Base-by-base conservation (phyloP, 2,888 invertebrate genomes). In the Leucophenga montana region DNA sequence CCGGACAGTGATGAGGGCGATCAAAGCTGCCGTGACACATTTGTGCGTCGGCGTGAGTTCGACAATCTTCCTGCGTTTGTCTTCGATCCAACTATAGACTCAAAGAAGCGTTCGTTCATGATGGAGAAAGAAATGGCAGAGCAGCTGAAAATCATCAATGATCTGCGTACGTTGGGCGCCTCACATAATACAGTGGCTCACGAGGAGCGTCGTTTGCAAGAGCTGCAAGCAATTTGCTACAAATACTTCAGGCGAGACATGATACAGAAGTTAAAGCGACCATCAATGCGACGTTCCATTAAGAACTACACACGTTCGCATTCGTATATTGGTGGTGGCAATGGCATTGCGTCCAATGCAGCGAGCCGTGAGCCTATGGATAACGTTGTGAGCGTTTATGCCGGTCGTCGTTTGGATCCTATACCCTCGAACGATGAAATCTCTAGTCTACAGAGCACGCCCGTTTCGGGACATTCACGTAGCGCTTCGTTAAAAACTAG, bases 91-190 rank as follows among this genome's bases (percentile, higher is more conserved):
- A 92, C 92, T 8, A 90, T 95, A 57, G 95, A 95, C 86, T 93
- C 95, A 14, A 93, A 93, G 85, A 94, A 95, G 85, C 92, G 97
- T 16, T 96, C 97, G n/a, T 94, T 96, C 85, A 91, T 97, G 73
- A 95, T 98, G 81, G 98, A 98, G 89, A 95, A 95, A 85, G 97
- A 97, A 90, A 97, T 99, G 97, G 97, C 96, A 85, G 98, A 98
- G 87, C 97, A 98, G 88, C 95, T 97, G 13, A 96, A 96, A 90
- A 95, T 97, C 68, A 97, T 99, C 73, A 97, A 96, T 86, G 98
- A 98, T 88, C 90, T 99, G 76, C 92, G 95, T 78, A 93, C 95
- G 5, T 90, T 96, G 56, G 97, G 97, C 0, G 97, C 97, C 39
- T 95, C 95, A 22, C 95, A 95, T 82, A 92, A 94, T 57, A 97